Base-by-base conservation (phyloP, 2,888 invertebrate genomes). In the Orthosia incerta region DNA sequence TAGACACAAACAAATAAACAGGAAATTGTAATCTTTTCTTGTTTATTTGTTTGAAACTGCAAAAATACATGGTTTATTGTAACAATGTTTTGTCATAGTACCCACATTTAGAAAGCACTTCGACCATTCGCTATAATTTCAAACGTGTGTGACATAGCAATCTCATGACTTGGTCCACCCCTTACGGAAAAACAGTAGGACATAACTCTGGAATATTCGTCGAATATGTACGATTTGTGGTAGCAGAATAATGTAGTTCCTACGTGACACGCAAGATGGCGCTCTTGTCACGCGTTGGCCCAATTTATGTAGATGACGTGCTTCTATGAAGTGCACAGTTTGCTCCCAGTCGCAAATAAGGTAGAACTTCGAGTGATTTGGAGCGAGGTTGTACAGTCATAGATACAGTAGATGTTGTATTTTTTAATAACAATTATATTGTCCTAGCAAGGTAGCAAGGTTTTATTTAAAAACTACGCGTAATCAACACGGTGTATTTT, bases 251-350 rank as follows among this genome's bases (percentile, higher is more conserved):
- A 86, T 85, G 69, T 86, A 82, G 82, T 74, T 73, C 66, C 71
- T 85, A 85, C 85, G 85, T 86, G 85, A 82, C 76, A 61, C 75
- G 65, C 74, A 78, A 76, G 78, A 85, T 73, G 80, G 85, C 71
- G 75, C 68, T 66, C 56, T 70, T 83, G 78, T 83, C 87, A 86
- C 86, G 87, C 73, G 45, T 64, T 70, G 74, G 86, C 84, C 84
- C 87, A 89, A 91, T 91, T 89, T 91, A 90, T 90, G 89, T 87
- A 85, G 85, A 87, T 89, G 86, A 89, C 90, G 89, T 89, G 87
- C 81, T 79, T 60, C 51, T 78, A 74, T 77, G 72, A 76, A 81
- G 76, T 75, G 85, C 81, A 80, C 85, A 83, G 71, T 80, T 67
- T 71, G 56, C 65, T 51, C 68, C 55, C 50, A 67, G 56, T 80